Conservation (phyloP, 1,140 invertebrate genomes). For the Pollicipes pollicipes region DNA sequence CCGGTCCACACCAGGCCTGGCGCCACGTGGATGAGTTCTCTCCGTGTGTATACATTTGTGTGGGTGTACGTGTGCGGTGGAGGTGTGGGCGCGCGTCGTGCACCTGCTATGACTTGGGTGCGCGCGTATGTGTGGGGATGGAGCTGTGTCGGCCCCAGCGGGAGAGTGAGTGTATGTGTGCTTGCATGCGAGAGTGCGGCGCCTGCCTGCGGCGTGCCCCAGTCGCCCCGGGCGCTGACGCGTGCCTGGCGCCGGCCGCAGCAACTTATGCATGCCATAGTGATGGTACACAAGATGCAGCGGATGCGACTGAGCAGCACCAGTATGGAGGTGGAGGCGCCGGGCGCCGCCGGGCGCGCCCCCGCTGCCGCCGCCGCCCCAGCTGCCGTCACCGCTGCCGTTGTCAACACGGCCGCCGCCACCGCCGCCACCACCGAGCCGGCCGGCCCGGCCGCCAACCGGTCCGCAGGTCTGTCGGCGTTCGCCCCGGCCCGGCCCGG, state of each 20-base stretch:
- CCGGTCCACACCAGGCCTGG: too few relatives aligned
- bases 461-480: not conserved
- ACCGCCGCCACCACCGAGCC: not conserved
- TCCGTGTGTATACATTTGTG: not conserved
- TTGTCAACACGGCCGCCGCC: not conserved
- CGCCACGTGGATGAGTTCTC: too few relatives aligned
- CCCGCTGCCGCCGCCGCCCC: not conserved
- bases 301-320: slow-evolving; percentile 28
- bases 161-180: not conserved
- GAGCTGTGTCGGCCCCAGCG: not conserved
- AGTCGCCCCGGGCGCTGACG: not conserved
- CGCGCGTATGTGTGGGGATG: not conserved
- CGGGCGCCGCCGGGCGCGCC: not conserved
- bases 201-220: not conserved
- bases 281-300: slow-evolving; percentile 37
- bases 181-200: not conserved
- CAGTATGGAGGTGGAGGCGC: slow-evolving; percentile 17
- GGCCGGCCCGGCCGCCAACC: too few relatives aligned
- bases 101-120: not conserved
- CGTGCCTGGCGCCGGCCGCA: slow-evolving; percentile 16
- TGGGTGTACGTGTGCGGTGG: not conserved
- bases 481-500: not conserved
- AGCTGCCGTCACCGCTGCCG: not conserved
- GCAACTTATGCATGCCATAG: slow-evolving; percentile 36
- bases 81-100: not conserved